Conservation (phyloP, 2,113 vertebrate species). For the Melanerpes aurifrons region DNA sequence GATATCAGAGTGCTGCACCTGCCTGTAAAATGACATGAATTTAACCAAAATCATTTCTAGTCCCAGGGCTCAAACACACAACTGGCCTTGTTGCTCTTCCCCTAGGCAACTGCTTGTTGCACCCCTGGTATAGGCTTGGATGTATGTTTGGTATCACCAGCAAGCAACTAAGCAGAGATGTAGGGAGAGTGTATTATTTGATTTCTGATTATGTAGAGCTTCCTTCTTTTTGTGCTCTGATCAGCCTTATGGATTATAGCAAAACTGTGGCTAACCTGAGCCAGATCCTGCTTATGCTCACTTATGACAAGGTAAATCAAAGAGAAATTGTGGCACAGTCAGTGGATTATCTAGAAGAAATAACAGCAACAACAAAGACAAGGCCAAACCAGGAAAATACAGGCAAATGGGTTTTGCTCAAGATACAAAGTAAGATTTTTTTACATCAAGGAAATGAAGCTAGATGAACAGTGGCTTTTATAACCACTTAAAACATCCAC, state of each 20-base stretch:
- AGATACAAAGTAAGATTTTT: neutral
- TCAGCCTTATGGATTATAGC: neutral
- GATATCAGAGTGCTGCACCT: neutral
- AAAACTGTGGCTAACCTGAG: neutral
- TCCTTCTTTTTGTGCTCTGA: neutral
- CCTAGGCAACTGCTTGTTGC: slow-evolving; percentile 20
- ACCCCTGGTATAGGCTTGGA: neutral
- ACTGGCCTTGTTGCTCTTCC: neutral
- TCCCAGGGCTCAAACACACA: neutral
- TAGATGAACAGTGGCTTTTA: neutral
- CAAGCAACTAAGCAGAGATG: neutral
- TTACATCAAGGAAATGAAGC: neutral
- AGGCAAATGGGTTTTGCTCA: neutral
- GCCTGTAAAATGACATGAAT: slow-evolving; percentile 52
- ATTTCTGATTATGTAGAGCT: slow-evolving; percentile 14
- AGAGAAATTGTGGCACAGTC: neutral
- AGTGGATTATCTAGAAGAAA: neutral
- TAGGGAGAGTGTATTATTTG: neutral
- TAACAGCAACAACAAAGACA: neutral
- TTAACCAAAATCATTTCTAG: slow-evolving; percentile 24
- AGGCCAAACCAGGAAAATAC: neutral
- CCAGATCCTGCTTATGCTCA: neutral
- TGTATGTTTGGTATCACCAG: neutral
- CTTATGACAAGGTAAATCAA: neutral
- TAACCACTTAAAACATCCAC: neutral